Evolutionary conservation across 2,113 vertebrate genomes (phyloP).

Genomic region (Psilopogon haemacephalus): DNA sequence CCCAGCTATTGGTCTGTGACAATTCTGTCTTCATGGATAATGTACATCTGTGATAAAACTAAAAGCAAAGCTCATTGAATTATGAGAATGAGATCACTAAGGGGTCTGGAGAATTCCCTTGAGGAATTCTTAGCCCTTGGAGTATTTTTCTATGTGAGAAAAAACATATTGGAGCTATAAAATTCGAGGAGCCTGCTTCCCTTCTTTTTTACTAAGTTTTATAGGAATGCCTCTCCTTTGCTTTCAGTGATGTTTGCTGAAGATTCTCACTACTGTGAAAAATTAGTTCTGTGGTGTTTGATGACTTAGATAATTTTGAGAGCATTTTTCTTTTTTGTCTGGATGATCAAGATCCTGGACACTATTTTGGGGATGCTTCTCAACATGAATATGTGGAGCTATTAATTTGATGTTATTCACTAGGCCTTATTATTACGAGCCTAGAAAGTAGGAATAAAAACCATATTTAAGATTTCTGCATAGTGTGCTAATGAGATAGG

Average conservation of each 20-base stretch:
- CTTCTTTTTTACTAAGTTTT: background rate
- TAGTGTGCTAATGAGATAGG: background rate
- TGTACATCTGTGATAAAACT: background rate
- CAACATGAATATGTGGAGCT: background rate
- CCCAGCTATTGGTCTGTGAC: background rate
- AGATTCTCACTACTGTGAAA: background rate
- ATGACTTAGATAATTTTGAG: too few relatives aligned
- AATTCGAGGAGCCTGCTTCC: background rate
- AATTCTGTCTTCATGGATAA: background rate
- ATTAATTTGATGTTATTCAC: background rate
- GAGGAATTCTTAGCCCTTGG: background rate
- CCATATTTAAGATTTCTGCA: background rate
- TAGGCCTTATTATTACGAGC: background rate
- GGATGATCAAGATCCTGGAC: background rate
- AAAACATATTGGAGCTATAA: background rate
- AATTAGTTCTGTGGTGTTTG: background rate
- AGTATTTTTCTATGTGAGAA: background rate
- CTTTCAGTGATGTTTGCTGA: background rate
- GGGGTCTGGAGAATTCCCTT: background rate
- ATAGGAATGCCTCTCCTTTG: background rate
- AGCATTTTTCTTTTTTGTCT: background rate
- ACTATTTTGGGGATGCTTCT: background rate
- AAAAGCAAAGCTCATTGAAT: background rate
- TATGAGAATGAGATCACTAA: background rate
- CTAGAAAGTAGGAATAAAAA: background rate